Conservation (phyloP, 2,888 invertebrate genomes). For the Tipula unca region DNA sequence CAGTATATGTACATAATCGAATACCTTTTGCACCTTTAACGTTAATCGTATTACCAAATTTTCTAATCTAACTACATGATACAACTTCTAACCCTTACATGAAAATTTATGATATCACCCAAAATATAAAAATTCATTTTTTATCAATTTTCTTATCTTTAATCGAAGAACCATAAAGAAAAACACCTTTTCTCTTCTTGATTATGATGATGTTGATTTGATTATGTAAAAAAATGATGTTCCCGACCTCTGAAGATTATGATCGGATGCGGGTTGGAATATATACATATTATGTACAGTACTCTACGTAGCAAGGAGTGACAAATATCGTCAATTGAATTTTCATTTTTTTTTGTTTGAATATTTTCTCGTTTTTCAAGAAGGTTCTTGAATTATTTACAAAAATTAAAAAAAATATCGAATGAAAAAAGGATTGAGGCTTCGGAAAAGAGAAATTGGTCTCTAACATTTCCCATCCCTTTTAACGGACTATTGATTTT, state of each 20-base stretch:
- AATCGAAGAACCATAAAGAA: neutral
- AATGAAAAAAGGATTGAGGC: neutral
- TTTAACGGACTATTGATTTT: neutral
- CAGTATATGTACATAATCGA: neutral
- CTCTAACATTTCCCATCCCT: neutral
- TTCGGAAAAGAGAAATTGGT: neutral
- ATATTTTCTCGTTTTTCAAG: neutral
- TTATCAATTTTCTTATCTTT: neutral
- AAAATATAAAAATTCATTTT: neutral
- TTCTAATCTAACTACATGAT: neutral
- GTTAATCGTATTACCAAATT: neutral
- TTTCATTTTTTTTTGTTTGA: neutral
- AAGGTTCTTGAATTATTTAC: neutral
- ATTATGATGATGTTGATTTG: conserved; percentile 3
- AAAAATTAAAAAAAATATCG: neutral
- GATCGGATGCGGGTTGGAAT: neutral
- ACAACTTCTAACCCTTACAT: neutral
- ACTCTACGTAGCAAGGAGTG: neutral
- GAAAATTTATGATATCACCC: neutral
- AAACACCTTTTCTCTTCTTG: neutral
- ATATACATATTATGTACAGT: neutral
- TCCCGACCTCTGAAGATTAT: neutral
- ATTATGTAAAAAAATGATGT: neutral
- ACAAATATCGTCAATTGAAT: neutral
- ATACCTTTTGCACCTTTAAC: neutral